Conservation (phyloP, 2,797 vertebrate genomes). For the Nannoperca australis region DNA sequence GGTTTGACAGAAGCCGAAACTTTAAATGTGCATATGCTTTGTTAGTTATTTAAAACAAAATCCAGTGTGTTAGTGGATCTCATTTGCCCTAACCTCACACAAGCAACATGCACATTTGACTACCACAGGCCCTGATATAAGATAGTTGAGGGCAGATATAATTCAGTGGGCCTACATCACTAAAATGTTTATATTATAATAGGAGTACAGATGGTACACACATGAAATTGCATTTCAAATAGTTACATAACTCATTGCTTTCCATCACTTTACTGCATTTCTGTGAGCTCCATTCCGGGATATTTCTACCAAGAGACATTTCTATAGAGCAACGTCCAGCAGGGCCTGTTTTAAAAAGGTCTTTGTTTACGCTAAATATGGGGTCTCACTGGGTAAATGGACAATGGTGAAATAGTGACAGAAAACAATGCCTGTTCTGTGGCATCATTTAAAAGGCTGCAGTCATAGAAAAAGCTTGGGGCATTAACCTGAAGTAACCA, state of each 20-base stretch:
- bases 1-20: slow-evolving; percentile 52
- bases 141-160: background rate
- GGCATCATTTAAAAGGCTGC: slow-evolving; percentile 42
- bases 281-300: slow-evolving; percentile 16
- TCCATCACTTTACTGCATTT: background rate
- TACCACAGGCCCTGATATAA: background rate
- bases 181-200: background rate
- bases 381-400: slow-evolving; percentile 16
- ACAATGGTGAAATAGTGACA: slow-evolving; percentile 43
- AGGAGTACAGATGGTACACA: background rate
- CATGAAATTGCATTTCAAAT: background rate
- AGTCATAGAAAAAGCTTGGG: slow-evolving; percentile 30
- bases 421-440: slow-evolving; percentile 56
- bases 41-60: too few species aligned
- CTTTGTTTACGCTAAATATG: slow-evolving; percentile 45
- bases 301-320: slow-evolving; percentile 16
- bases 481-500: slow-evolving; percentile 53
- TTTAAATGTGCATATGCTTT: slow-evolving; percentile 26
- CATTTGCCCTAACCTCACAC: background rate
- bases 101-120: background rate
- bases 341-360: slow-evolving; percentile 24
- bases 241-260: background rate
- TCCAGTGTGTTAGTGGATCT: background rate
- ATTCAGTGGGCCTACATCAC: background rate
- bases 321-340: slow-evolving; percentile 9